A percentile compares a stretch with the other conserved stretches of the same genome.
phyloP scores from a whole-genome alignment of 2,888 invertebrate species.

The Campaea margaritaria region DNA sequence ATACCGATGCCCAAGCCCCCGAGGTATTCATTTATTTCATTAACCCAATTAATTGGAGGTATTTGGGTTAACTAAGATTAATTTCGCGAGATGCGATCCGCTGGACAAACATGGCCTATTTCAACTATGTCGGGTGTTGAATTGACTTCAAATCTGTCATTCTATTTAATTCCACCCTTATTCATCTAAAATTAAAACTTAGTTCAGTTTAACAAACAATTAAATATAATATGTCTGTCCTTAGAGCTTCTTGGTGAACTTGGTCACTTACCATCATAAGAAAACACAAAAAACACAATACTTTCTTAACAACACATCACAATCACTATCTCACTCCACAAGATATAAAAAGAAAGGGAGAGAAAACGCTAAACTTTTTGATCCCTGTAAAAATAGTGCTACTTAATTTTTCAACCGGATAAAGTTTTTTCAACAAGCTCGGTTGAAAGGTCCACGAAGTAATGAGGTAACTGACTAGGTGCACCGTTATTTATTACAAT shows the following conservation, averaged over 20 bases:
- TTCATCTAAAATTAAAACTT: too few relatives aligned
- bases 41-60: slow-evolving; percentile 18
- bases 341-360: background rate
- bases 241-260: too few relatives aligned
- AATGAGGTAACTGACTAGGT: slow-evolving; percentile 44
- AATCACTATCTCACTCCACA: slow-evolving; percentile 4
- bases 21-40: slow-evolving; percentile 18
- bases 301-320: slow-evolving; percentile 12
- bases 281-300: background rate
- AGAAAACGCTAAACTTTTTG: background rate
- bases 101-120: background rate
- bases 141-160: too few relatives aligned
- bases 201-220: too few relatives aligned
- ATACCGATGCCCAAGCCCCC: background rate
- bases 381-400: background rate
- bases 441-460: slow-evolving; percentile 41
- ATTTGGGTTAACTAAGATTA: slow-evolving; percentile 27
- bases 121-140: background rate
- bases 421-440: slow-evolving; percentile 27
- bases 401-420: background rate
- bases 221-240: too few relatives aligned
- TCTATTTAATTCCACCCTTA: too few relatives aligned
- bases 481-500: slow-evolving; percentile 53
- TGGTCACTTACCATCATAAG: slow-evolving; percentile 2
- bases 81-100: background rate